Percentiles rank a stretch among this genome's conserved stretches.
Evolutionary conservation across 2,888 invertebrate genomes (phyloP).

Genomic region (Thecophora atra): DNA sequence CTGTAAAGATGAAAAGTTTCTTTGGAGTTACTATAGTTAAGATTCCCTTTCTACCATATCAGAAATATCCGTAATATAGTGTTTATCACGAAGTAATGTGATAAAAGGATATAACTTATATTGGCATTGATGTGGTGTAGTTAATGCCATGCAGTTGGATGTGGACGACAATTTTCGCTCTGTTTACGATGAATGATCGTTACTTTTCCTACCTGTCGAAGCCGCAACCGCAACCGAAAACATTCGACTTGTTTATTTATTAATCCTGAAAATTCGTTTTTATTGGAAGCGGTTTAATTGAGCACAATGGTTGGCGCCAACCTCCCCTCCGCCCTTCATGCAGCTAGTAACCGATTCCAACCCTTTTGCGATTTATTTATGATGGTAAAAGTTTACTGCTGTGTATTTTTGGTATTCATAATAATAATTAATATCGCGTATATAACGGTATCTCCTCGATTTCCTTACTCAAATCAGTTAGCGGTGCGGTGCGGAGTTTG

Average conservation of each 20-base stretch:
- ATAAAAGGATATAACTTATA: too few relatives aligned
- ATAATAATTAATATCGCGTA: conserved; percentile 62
- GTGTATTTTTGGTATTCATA: conserved; percentile 30
- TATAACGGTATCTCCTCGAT: conserved; percentile 48
- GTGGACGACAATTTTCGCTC: background rate
- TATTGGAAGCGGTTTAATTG: conserved; percentile 65
- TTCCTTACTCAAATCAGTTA: too few relatives aligned
- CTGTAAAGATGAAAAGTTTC: too few relatives aligned
- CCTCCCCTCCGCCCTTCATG: conserved; percentile 26
- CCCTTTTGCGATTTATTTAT: conserved; percentile 34
- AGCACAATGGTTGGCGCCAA: conserved; percentile 62
- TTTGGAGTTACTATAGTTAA: too few relatives aligned
- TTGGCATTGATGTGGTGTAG: too few relatives aligned
- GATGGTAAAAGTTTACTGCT: conserved; percentile 25
- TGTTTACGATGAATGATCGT: background rate
- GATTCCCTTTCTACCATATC: too few relatives aligned
- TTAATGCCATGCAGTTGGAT: too few relatives aligned
- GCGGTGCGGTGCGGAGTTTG: background rate
- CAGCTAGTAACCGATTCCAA: conserved; percentile 29
- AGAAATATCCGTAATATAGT: too few relatives aligned
- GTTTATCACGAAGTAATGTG: too few relatives aligned
- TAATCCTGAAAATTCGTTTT: conserved; percentile 67
- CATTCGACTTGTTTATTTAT: conserved; percentile 61
- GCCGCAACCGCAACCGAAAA: conserved; percentile 35
- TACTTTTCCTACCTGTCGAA: background rate